Percentiles rank a stretch among this genome's conserved stretches.
Conservation (phyloP, 2,113 vertebrate species). For the Pteronura brasiliensis region DNA sequence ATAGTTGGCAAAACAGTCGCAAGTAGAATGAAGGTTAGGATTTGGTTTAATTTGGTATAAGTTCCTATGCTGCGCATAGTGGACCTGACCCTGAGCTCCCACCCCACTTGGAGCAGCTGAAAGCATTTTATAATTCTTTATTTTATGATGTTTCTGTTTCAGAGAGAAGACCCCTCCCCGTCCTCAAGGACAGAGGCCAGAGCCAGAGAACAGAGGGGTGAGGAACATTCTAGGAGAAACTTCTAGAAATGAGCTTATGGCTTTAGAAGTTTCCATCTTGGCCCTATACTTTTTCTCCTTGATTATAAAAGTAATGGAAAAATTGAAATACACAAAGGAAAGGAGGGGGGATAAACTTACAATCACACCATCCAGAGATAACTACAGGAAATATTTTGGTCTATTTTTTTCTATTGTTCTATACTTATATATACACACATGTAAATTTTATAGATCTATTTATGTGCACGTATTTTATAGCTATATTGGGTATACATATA, state of each 20-base stretch:
- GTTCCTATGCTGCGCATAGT: background rate
- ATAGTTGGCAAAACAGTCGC: background rate
- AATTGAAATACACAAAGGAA: constrained; percentile 39
- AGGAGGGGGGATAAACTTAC: background rate
- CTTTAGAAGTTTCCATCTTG: constrained; percentile 42
- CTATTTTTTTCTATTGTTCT: background rate
- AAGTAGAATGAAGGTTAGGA: background rate
- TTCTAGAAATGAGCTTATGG: constrained; percentile 15
- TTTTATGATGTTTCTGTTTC: constrained; percentile 56
- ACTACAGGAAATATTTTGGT: background rate
- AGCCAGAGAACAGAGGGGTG: constrained; percentile 98
- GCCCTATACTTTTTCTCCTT: background rate
- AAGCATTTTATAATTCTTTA: background rate
- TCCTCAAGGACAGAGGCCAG: constrained; percentile 97
- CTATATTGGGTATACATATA: background rate
- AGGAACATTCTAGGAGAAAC: constrained; percentile 75
- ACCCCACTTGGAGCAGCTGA: background rate
- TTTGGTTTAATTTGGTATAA: background rate
- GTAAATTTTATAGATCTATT: background rate
- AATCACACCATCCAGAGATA: background rate
- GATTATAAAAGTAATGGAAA: constrained; percentile 30
- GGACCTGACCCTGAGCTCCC: background rate
- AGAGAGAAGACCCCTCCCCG: constrained; percentile 98
- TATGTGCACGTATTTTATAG: background rate
- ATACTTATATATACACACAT: background rate